phyloP scores from a whole-genome alignment of 2,797 vertebrate species.

The Gymnothorax javanicus region DNA sequence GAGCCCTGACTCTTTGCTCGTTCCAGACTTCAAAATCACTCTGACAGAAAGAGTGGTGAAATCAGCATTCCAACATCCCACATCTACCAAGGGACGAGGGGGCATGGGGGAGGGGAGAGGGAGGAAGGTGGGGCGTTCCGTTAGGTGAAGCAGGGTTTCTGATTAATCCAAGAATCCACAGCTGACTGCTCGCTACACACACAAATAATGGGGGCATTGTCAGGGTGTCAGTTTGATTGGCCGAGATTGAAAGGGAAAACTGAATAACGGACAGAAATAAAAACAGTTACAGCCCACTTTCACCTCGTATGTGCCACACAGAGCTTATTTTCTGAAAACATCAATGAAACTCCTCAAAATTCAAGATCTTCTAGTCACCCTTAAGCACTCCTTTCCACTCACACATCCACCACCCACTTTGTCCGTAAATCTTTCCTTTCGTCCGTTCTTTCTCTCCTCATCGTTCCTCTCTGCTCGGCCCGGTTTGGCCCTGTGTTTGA shows the following conservation, averaged over 20 bases:
- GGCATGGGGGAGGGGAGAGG: not conserved
- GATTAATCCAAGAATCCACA: not conserved
- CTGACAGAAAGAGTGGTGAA: not conserved
- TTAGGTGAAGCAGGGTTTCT: not conserved
- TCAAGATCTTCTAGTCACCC: not conserved
- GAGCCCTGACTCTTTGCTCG: constrained; percentile 14
- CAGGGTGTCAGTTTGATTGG: not conserved
- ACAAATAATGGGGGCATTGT: not conserved
- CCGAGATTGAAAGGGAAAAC: not conserved
- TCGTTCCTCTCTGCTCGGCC: not conserved
- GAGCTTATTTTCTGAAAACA: not conserved
- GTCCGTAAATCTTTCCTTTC: not conserved
- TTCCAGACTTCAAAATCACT: not conserved
- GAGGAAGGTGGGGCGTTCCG: not conserved
- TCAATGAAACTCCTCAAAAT: not conserved
- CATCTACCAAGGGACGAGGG: not conserved
- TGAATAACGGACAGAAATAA: not conserved
- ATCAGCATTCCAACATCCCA: not conserved
- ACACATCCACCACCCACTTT: not conserved
- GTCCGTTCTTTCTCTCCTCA: not conserved
- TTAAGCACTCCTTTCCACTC: not conserved
- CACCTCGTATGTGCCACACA: not conserved
- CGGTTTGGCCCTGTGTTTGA: not conserved
- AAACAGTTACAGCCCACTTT: not conserved
- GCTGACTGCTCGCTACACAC: not conserved